Conservation (phyloP, 2,113 vertebrate genomes). For the rabbit (Oryctolagus cuniculus) region mOryCun1.1 NC_091442.1:82752501-82753000, state of each 20-base stretch:
- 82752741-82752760: not conserved
- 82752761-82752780: not conserved
- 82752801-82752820: not conserved
- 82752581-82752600: not conserved
- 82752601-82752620: constrained; percentile 34
- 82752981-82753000: not conserved
- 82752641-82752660: not conserved
- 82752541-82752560: not conserved
- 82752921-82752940: not conserved
- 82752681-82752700: not conserved
- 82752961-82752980: not conserved
- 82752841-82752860: not conserved
- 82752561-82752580: not conserved
- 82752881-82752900: not conserved
- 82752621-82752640: not conserved
- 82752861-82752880: not conserved
- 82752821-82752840: not conserved
- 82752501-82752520: not conserved
- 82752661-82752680: not conserved
- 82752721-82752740: not conserved
- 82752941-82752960: not conserved
- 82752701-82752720: not conserved
- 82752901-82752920: not conserved
- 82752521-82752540: not conserved
- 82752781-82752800: not conserved